These are phyloP conservation scores for Amyelois transitella DNA, from an alignment of 1,140 invertebrate species.

Conservation along the genomic window DNA sequence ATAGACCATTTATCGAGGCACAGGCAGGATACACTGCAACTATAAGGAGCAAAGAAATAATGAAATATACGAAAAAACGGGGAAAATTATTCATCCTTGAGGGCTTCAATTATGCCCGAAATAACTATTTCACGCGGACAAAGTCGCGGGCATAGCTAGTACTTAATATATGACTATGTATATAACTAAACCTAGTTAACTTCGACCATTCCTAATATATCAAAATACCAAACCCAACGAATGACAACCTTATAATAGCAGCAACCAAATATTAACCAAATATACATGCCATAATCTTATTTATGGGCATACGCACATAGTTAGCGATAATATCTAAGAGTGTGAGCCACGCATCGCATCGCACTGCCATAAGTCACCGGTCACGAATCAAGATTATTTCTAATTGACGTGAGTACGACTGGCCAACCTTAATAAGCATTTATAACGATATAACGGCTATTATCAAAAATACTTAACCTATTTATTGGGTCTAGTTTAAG, in stretches of 20 bases:
- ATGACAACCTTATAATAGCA: slow-evolving; percentile 20
- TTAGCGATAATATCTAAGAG: slow-evolving; percentile 1
- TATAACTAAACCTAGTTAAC: too few relatives aligned
- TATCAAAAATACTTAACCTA: slow-evolving; percentile 69
- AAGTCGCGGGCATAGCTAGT: too few relatives aligned
- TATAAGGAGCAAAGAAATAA: too few relatives aligned
- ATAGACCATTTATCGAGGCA: too few relatives aligned
- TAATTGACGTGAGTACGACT: slow-evolving; percentile 60
- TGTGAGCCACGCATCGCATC: slow-evolving; percentile 54
- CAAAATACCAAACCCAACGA: background rate
- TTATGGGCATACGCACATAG: slow-evolving; percentile 24
- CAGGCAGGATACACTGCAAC: too few relatives aligned
- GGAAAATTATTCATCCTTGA: too few relatives aligned
- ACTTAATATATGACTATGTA: too few relatives aligned
- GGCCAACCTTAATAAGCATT: slow-evolving; percentile 56
- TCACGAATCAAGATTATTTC: slow-evolving; percentile 56
- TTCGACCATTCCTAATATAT: background rate
- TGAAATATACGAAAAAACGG: too few relatives aligned
- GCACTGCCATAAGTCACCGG: slow-evolving; percentile 59
- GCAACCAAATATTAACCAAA: slow-evolving; percentile 16
- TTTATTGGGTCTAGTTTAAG: slow-evolving; percentile 29
- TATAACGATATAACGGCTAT: slow-evolving; percentile 53
- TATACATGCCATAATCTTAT: slow-evolving; percentile 42
- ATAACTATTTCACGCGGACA: too few relatives aligned
- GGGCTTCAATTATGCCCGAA: too few relatives aligned